Evolutionary conservation across 2,797 vertebrate genomes (phyloP).

Genomic region (Sphenopsis melanotis): DNA sequence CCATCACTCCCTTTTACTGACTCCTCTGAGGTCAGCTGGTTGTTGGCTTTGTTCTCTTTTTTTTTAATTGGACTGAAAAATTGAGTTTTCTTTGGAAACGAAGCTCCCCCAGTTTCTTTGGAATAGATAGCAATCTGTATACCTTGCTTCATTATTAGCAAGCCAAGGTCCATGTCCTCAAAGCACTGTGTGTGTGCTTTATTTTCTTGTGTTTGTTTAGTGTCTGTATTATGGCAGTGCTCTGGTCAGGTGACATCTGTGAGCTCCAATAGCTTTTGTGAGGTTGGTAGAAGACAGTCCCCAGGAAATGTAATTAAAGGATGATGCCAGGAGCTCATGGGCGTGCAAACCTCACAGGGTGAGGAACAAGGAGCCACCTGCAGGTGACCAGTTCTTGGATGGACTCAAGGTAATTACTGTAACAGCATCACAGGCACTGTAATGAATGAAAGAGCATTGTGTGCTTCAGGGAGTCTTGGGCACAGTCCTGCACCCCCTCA

Average conservation of each 20-base stretch:
- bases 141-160: not conserved
- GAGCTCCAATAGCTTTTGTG: not conserved
- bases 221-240: not conserved
- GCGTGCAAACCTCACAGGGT: not conserved
- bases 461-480: not conserved
- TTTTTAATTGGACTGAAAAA: not conserved
- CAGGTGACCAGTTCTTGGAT: not conserved
- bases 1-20: not conserved
- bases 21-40: not conserved
- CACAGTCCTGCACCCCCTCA: not conserved
- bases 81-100: not conserved
- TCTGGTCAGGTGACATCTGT: not conserved
- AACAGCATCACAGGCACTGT: not conserved
- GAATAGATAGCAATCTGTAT: not conserved
- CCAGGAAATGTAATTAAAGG: not conserved
- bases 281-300: not conserved
- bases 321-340: not conserved
- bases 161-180: not conserved
- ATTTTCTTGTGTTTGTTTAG: not conserved
- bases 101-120: not conserved
- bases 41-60: not conserved
- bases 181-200: not conserved
- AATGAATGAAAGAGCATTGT: not conserved
- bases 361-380: not conserved
- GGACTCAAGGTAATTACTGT: not conserved